phyloP scores from a whole-genome alignment of 2,888 invertebrate genomes.

The Platycheirus rosarum region DNA sequence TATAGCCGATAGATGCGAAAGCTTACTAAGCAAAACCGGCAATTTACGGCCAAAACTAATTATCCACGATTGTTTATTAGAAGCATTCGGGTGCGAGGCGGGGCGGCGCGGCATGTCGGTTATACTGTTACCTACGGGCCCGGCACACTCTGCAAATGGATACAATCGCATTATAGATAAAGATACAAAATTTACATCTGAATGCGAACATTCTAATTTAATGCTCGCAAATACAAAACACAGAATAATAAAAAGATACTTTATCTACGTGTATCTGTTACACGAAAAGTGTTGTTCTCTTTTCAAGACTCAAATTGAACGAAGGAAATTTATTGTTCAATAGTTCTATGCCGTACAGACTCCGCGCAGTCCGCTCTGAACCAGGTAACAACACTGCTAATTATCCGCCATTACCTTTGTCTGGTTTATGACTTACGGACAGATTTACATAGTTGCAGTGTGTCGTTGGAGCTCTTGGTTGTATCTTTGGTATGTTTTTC shows the following conservation, averaged over 20 bases:
- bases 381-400: conserved; percentile 70
- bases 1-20: conserved; percentile 14
- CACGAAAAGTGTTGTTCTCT: conserved; percentile 38
- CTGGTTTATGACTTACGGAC: conserved; percentile 70
- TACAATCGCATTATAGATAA: conserved; percentile 56
- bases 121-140: conserved; percentile 17
- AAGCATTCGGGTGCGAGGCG: conserved; percentile 28
- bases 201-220: conserved; percentile 72
- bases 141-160: conserved; percentile 22
- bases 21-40: conserved; percentile 27
- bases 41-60: conserved; percentile 65
- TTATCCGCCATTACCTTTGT: conserved; percentile 71
- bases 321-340: conserved; percentile 69
- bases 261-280: conserved; percentile 55
- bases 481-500: conserved; percentile 7
- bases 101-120: conserved; percentile 7
- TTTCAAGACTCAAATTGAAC: conserved; percentile 36
- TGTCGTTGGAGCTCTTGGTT: not conserved
- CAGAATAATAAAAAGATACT: conserved; percentile 50
- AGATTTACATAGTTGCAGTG: conserved; percentile 65
- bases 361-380: conserved; percentile 4
- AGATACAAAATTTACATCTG: conserved; percentile 69
- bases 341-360: conserved; percentile 29
- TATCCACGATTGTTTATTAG: conserved; percentile 68
- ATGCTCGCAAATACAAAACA: conserved; percentile 28